Evolutionary conservation across 2,113 vertebrate species (phyloP), one percentile per base, ranked within the genome.

Genomic region (Monopterus albus): DNA sequence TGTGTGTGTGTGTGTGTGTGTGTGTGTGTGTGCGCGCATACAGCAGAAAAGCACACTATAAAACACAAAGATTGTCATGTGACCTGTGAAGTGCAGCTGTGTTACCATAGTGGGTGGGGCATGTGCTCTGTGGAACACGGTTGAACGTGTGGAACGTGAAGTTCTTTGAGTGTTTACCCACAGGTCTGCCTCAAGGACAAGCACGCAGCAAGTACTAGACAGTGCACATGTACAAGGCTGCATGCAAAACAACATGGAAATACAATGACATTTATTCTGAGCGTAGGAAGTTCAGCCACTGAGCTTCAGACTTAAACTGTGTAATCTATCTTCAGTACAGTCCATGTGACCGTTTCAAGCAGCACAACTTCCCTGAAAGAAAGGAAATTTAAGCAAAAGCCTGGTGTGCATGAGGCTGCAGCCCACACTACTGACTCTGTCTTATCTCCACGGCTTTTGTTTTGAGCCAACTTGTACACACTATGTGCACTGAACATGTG

Each of bases 31-130:
- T 36, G 26, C n/a, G n/a, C n/a, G n/a, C n/a, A n/a, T n/a, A n/a
- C 17, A 56, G 1, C 1, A 23, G 1, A 0, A 79, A 52, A 52
- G 52, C 33, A 52, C 18, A 57, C 79, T 77, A 14, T 28, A 11
- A 11, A 77, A 76, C 29, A 59, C 51, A 49, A 39, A 49, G 25
- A 25, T 18, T 11, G 43, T 69, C 33, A 60, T 39, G 40, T 65
- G 68, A 73, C 46, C 29, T 23, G 28, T 6, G 17, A 33, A 10
- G 15, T 1, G 29, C 1, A 18, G 20, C 2, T 4, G n/a, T 25
- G 40, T 31, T 21, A 10, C 25, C 2, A 0, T 6, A 0, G 35
- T 40, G 58, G 76, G 71, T 0, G 39, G 10, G 15, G 18, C 21
- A 7, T 26, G 15, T 0, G 0, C 38, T 36, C 11, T 12, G 18